These are phyloP conservation scores for Amphimallon solstitiale DNA, from an alignment of 2,888 invertebrate genomes.

Conservation along the genomic window DNA sequence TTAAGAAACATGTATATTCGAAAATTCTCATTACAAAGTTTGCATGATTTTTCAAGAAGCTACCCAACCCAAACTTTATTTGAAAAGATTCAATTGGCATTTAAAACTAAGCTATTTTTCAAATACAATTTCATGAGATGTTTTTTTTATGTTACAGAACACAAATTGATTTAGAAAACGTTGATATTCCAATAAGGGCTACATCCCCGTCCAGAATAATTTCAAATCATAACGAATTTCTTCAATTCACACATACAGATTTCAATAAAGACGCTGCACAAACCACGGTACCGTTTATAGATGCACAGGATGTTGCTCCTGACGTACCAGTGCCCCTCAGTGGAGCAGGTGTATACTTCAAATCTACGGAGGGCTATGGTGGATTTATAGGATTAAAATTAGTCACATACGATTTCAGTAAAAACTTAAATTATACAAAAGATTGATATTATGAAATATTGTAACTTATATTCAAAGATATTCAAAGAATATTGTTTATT, in stretches of 20 bases:
- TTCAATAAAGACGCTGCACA: constrained; percentile 66
- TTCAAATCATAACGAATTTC: constrained; percentile 57
- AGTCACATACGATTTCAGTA: constrained; percentile 62
- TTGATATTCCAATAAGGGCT: not conserved
- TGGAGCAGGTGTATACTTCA: constrained; percentile 67
- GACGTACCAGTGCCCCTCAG: constrained; percentile 63
- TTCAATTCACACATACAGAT: constrained; percentile 65
- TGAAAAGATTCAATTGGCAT: too few species aligned
- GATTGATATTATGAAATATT: too few species aligned
- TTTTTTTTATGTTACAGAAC: not conserved
- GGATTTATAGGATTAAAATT: constrained; percentile 66
- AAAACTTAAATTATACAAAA: constrained; percentile 33
- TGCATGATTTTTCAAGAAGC: too few species aligned
- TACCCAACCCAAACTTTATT: too few species aligned
- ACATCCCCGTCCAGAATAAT: too few species aligned
- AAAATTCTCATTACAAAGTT: too few species aligned
- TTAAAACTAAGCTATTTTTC: too few species aligned
- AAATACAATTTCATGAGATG: too few species aligned
- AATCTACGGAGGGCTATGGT: constrained; percentile 63
- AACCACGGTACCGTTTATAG: constrained; percentile 68
- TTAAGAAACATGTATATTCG: too few species aligned
- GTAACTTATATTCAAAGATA: too few species aligned
- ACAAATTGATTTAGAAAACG: not conserved
- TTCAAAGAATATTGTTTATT: too few species aligned
- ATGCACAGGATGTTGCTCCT: constrained; percentile 64